Evolutionary conservation across 2,888 invertebrate genomes (phyloP).

Genomic region (Archaeoteleia sp.): DNA sequence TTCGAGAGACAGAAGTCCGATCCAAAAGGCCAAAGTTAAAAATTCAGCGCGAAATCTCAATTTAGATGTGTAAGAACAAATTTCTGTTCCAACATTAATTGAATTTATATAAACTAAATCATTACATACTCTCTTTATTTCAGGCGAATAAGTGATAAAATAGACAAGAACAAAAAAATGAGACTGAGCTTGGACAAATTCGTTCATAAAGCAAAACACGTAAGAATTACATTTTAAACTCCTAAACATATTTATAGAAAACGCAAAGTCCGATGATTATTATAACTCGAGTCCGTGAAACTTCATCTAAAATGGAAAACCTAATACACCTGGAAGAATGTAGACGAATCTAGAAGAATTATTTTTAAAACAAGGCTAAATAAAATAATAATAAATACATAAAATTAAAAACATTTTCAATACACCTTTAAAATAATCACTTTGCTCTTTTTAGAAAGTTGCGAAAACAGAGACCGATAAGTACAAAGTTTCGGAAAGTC

Average conservation of each 20-base stretch:
- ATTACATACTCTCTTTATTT: slow-evolving; percentile 21
- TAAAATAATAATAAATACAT: no score
- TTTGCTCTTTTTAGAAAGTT: slow-evolving; percentile 54
- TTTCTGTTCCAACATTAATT: no score
- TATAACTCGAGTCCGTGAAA: background rate
- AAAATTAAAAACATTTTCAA: no score
- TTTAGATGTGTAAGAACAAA: slow-evolving; percentile 61
- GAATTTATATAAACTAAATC: no score
- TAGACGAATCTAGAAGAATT: no score
- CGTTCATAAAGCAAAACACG: slow-evolving; percentile 58
- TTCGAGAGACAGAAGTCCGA: slow-evolving; percentile 60
- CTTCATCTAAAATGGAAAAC: no score
- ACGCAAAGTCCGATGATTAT: no score
- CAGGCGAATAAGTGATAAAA: slow-evolving; percentile 62
- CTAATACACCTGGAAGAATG: no score
- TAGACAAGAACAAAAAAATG: slow-evolving; percentile 67
- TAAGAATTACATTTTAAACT: slow-evolving; percentile 18
- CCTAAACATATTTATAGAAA: background rate
- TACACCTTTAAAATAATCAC: no score
- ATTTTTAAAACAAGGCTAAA: no score
- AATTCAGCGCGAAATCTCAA: slow-evolving; percentile 59
- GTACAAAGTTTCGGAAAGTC: slow-evolving; percentile 58
- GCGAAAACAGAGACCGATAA: slow-evolving; percentile 57
- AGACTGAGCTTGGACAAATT: slow-evolving; percentile 70
- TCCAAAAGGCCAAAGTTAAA: slow-evolving; percentile 61